phyloP scores from a whole-genome alignment of 2,113 vertebrate genomes.

The Tetrao urogallus region DNA sequence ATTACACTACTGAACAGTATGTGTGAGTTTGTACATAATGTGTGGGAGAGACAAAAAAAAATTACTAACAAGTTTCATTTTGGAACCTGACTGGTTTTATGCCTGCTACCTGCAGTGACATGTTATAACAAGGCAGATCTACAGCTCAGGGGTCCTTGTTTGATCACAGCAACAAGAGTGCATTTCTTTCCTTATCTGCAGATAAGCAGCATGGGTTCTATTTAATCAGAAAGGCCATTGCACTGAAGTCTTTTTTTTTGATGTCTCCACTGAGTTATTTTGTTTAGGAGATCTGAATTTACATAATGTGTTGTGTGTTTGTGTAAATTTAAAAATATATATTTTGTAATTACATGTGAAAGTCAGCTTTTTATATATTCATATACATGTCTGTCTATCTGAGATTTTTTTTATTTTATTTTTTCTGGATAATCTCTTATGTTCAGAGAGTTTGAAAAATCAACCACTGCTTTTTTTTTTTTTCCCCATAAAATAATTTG shows the following conservation, averaged over 20 bases:
- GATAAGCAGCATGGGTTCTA: slow-evolving; percentile 30
- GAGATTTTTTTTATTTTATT: neutral
- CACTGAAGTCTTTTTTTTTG: neutral
- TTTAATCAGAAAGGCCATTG: neutral
- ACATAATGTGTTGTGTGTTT: neutral
- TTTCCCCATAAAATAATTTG: neutral
- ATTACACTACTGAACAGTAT: neutral
- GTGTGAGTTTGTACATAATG: neutral
- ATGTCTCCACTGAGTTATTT: neutral
- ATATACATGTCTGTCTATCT: fast-evolving
- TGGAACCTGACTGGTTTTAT: slow-evolving; percentile 48
- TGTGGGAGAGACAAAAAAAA: slow-evolving; percentile 4
- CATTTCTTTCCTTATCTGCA: slow-evolving; percentile 71
- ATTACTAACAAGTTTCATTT: slow-evolving; percentile 67
- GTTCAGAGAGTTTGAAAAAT: neutral
- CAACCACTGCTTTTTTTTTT: neutral
- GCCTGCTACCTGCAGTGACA: slow-evolving; percentile 63
- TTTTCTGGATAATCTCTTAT: neutral
- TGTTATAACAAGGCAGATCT: slow-evolving; percentile 73
- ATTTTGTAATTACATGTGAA: neutral
- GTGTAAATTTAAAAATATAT: neutral
- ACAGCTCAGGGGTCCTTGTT: slow-evolving; percentile 66
- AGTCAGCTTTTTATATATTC: neutral
- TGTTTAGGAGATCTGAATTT: neutral
- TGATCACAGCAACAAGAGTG: slow-evolving; percentile 76